Base-by-base conservation (phyloP, 2,888 invertebrate species). In the Lacanobia wlatinum region DNA sequence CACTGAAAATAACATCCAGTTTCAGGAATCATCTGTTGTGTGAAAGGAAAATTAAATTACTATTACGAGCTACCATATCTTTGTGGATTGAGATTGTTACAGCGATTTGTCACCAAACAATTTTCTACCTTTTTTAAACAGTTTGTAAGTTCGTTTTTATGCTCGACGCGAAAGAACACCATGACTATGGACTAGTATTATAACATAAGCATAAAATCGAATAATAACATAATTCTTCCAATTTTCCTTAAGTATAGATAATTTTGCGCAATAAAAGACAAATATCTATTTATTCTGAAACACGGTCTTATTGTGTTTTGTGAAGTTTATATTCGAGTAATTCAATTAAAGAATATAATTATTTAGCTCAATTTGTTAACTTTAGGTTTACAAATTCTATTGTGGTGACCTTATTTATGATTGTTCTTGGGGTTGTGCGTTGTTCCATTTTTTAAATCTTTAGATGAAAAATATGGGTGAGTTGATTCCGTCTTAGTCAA, bases 301-400 rank as follows among this genome's bases (percentile, higher is more conserved):
- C 62, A 75, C 56, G 56, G 71, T 80, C 74, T 59, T 69, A 61
- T 64, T 80, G 71, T 73, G 82, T 82, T 87, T 64, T 65, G 56
- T 67, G 70, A 71, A 75, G 48, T 78, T 78, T 76, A 73, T 84
- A 84, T 83, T 86, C 82, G 82, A 85, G 81, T 87, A 83, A 87
- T 85, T 88, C 78, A 86, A 86, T 85, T 86, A 84, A 87, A 74
- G 60, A 76, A 73, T 80, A 82, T 76, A 84, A 82, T 83, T 87
- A 87, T 92, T 92, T 93, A 94, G 94, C 92, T 94, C 94, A 94
- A 94, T 93, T 91, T 92, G 93, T 94, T 94, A 88, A 91, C 89
- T 92, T 93, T 93, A 92, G 88, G 91, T 94, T 93, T 86, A 90
- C 90, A 92, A 92, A 94, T 92, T 92, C 73, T 92, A 92, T 90